Base-by-base conservation (phyloP, 2,113 vertebrate species). In the Zootoca vivipara region DNA sequence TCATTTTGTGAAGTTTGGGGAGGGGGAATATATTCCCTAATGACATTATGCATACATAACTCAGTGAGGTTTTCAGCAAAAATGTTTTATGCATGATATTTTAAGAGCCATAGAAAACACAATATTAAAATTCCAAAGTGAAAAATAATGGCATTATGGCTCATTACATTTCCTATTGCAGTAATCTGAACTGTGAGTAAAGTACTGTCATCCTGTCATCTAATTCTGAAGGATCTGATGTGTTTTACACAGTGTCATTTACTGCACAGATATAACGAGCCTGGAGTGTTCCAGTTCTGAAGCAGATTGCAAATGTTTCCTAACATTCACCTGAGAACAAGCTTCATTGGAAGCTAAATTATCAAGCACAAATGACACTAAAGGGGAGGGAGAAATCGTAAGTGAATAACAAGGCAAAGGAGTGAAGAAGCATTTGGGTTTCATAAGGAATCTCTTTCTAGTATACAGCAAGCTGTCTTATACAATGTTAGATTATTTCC, bases 131-230 rank as follows among this genome's bases (percentile, higher is more conserved):
- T 95, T 95, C 90, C 87, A 94, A 94, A 82, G 8, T 96, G 93
- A 96, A 96, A 96, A 96, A 96, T 96, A 96, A 96, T 93, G 92
- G 90, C 81, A 96, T 95, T 95, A 95, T 89, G 95, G 92, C 85
- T 96, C 94, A 96, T 96, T 96, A 95, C 92, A 90, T 95, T 94
- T 89, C 90, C 84, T 89, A 91, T 83, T 93, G 77, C 92, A 92
- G 88, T 87, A 89, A 94, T 94, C 86, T 96, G 92, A 96, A 96
- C 92, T 94, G 89, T 96, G 92, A 96, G 93, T 95, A 96, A 96
- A 91, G 0, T 86, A 90, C 87, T 96, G 92, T 94, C 93, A 96
- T 90, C 67, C 83, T 95, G 90, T 96, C 95, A 95, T 81, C 80
- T 91, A 42, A 64, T 88, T 92, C 92, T 93, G 0, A 92, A 93